Evolutionary conservation across 2,797 vertebrate genomes (phyloP), one percentile per base, ranked within the genome.

Genomic region (Hoplostethus atlanticus): DNA sequence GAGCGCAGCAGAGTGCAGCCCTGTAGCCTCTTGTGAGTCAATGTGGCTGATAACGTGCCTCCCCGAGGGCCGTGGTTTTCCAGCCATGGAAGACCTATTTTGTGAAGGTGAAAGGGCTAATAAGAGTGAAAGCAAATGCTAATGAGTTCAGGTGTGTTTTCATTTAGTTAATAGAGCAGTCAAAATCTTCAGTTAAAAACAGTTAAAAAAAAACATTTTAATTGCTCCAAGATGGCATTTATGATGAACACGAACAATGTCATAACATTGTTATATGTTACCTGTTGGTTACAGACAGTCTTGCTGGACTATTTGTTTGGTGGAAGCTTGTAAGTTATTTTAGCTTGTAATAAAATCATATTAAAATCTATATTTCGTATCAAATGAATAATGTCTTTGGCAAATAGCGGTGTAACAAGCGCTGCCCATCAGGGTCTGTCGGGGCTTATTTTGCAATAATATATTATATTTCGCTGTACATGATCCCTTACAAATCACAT

Each of bases 11-110:
- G 68, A 76, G 79, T 66, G 77, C 7, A 68, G 69, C 72, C 4
- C 2, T 64, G 85, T 52, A 47, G 63, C 77, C 81, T 86, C 68
- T 82, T 86, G 84, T 83, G 71, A 87, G 76, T 81, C 73, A 83
- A 57, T 75, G 70, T 47, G 65, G 55, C 79, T 73, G 86, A 87
- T 84, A 85, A 86, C 28, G 8, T 38, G 68, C 7, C 72, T 81
- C 70, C 73, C 71, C 6, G 1, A 30, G 3, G 54, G 72, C 67
- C 4, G 30, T 9, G 36, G 42, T 68, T 55, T 74, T 79, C 50
- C 57, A 77, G 0, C 31, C 57, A 28, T 28, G 62, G 40, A 64
- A 79, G 59, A 21, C 52, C 79, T 70, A 31, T 79, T 88, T 77
- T 84, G 60, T 44, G 16, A 42, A 67, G 44, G 58, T 75, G 51